Conservation (phyloP, 2,113 vertebrate genomes). For the Python bivittatus region DNA sequence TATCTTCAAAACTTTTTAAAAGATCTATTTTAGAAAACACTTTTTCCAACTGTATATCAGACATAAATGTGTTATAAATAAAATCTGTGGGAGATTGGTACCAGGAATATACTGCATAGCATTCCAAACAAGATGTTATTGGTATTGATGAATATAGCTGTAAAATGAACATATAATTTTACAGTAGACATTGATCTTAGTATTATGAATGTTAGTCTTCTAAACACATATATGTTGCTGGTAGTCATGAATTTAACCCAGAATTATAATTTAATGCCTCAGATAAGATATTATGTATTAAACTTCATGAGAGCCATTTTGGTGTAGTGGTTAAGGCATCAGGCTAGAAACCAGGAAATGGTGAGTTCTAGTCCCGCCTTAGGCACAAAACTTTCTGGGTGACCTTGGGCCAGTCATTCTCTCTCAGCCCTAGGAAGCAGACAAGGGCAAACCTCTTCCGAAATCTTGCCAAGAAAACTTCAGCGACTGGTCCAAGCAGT, state of each 20-base stretch:
- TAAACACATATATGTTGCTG: constrained; percentile 29
- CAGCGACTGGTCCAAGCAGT: too few species aligned
- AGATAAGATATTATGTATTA: constrained; percentile 32
- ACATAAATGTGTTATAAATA: neutral
- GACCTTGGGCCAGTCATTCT: too few species aligned
- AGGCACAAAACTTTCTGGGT: too few species aligned
- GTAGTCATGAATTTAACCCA: constrained; percentile 34
- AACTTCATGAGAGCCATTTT: neutral
- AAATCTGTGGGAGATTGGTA: constrained; percentile 48
- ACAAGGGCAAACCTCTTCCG: too few species aligned
- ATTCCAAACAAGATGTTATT: constrained; percentile 55
- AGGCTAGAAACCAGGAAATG: neutral
- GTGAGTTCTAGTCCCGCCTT: too few species aligned
- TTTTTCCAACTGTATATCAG: neutral
- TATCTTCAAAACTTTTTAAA: constrained; percentile 32
- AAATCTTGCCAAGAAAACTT: too few species aligned
- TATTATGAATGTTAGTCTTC: constrained; percentile 43
- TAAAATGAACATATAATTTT: constrained; percentile 57
- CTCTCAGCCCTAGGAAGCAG: too few species aligned
- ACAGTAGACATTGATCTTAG: constrained; percentile 53
- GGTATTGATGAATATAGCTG: constrained; percentile 58
- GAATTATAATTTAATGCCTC: constrained; percentile 25
- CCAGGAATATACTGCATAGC: constrained; percentile 48
- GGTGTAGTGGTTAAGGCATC: neutral
- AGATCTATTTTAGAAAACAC: constrained; percentile 42